Percentiles rank a stretch among this genome's conserved stretches.
phyloP scores from a whole-genome alignment of 2,888 invertebrate species.

The Cryptosula pallasiana region DNA sequence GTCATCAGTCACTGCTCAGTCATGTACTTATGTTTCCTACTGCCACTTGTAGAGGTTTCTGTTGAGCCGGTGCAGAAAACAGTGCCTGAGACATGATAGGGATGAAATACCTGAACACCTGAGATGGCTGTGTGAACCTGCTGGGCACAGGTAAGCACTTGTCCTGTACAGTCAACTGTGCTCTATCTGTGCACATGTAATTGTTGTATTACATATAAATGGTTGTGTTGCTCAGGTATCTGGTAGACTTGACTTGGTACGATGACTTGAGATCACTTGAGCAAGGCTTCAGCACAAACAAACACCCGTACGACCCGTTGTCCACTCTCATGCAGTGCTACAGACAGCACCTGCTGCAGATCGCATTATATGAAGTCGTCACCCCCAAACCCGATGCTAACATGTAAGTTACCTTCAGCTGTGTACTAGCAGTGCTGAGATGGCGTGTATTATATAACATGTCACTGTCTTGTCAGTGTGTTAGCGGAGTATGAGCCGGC shows the following conservation, averaged over 20 bases:
- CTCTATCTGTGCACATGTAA: neutral
- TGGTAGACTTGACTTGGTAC: conserved; percentile 19
- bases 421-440: too few species aligned
- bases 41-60: conserved; percentile 11
- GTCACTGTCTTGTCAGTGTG: too few species aligned
- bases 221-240: too few species aligned
- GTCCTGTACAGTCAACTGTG: too few species aligned
- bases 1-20: too few species aligned
- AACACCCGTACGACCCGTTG: conserved; percentile 42
- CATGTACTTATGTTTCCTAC: too few species aligned
- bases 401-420: conserved; percentile 7
- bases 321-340: conserved; percentile 63
- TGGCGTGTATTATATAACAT: too few species aligned
- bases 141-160: conserved; percentile 68
- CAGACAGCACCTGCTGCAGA: conserved; percentile 76
- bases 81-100: conserved; percentile 9
- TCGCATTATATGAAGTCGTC: conserved; percentile 69
- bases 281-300: conserved; percentile 4
- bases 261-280: neutral
- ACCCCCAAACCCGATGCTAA: conserved; percentile 58
- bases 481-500: too few species aligned
- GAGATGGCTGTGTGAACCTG: conserved; percentile 51
- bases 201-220: too few species aligned
- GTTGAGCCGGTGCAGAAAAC: conserved; percentile 16
- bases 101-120: conserved; percentile 1